phyloP scores from a whole-genome alignment of 2,888 invertebrate genomes.

The Lacanobia oleracea region DNA sequence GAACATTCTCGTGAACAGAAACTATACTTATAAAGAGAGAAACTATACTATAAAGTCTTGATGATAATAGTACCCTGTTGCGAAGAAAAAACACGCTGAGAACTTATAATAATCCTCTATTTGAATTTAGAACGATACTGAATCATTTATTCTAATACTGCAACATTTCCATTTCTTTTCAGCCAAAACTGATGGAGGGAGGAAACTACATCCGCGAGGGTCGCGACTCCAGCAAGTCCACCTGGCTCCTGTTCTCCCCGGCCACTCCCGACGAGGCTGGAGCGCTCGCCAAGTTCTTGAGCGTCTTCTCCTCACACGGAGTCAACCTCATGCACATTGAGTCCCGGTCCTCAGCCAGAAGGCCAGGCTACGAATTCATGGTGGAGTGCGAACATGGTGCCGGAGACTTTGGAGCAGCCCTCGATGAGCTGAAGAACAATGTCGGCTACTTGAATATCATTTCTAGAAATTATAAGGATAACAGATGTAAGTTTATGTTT shows the following conservation, averaged over 20 bases:
- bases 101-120: not conserved
- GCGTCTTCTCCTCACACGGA: conserved; percentile 95
- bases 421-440: conserved; percentile 93
- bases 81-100: not conserved
- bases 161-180: conserved; percentile 61
- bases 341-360: conserved; percentile 95
- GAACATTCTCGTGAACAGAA: not conserved
- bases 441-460: conserved; percentile 96
- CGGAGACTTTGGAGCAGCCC: conserved; percentile 94
- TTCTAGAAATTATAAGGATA: conserved; percentile 96
- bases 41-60: not conserved
- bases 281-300: conserved; percentile 96
- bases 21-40: no score
- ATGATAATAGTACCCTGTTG: not conserved
- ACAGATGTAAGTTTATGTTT: conserved; percentile 89
- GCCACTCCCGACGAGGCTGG: conserved; percentile 95
- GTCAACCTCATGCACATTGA: conserved; percentile 98
- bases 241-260: conserved; percentile 96
- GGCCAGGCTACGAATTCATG: conserved; percentile 97
- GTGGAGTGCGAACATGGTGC: conserved; percentile 96
- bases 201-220: conserved; percentile 96
- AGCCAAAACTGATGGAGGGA: conserved; percentile 95
- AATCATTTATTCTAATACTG: not conserved
- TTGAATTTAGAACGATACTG: not conserved
- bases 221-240: conserved; percentile 93